Conservation (phyloP, 2,113 vertebrate genomes). For the Neogobius melanostomus region DNA sequence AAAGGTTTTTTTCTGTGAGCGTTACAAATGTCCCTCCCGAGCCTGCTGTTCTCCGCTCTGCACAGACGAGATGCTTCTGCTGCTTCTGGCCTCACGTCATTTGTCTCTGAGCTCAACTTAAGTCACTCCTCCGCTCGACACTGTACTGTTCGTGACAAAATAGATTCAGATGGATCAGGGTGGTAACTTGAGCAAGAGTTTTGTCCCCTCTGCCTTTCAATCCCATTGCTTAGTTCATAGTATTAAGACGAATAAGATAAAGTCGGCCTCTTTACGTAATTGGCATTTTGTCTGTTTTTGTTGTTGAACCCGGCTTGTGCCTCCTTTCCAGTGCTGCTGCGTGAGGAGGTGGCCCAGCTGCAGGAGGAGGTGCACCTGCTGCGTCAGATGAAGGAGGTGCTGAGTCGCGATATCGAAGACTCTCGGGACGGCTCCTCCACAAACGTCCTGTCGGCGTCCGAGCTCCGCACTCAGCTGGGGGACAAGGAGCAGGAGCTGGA, state of each 20-base stretch:
- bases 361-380: constrained; percentile 96
- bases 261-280: no score
- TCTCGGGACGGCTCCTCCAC: constrained; percentile 85
- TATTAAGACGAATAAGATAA: no score
- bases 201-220: not conserved
- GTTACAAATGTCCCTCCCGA: not conserved
- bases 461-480: constrained; percentile 90
- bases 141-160: constrained; percentile 28
- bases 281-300: constrained; percentile 3
- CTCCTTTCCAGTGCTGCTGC: constrained; percentile 81
- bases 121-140: constrained; percentile 10
- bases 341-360: constrained; percentile 92
- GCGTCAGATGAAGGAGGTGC: constrained; percentile 96
- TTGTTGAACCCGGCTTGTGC: constrained; percentile 20
- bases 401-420: constrained; percentile 92
- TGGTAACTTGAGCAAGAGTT: constrained; percentile 4
- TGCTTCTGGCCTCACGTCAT: constrained; percentile 18
- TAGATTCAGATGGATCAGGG: constrained; percentile 9
- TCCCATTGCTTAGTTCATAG: no score
- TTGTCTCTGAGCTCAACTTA: constrained; percentile 25
- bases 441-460: constrained; percentile 86
- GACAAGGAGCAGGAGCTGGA: constrained; percentile 96
- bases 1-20: not conserved
- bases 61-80: constrained; percentile 15
- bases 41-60: constrained; percentile 9